A percentile compares a stretch with the other conserved stretches of the same genome.
Conservation (phyloP, 2,888 invertebrate genomes). For the Polylopha cassiicola region DNA sequence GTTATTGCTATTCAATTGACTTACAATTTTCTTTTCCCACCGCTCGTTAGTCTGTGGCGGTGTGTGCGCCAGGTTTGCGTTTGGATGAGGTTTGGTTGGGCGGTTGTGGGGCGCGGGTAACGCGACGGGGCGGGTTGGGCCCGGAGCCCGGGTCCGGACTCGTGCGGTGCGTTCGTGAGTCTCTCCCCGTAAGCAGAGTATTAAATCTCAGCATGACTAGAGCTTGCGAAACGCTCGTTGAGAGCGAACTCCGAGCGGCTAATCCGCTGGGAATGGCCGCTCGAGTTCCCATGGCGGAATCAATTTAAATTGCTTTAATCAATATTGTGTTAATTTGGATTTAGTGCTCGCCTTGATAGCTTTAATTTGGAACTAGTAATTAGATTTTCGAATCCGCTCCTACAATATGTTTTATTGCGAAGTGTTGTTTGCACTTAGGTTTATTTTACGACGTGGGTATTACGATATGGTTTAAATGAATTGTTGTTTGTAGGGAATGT, state of each 20-base stretch:
- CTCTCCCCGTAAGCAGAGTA: slow-evolving; percentile 40
- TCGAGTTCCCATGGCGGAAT: slow-evolving; percentile 52
- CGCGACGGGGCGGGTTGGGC: slow-evolving; percentile 24
- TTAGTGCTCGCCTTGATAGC: slow-evolving; percentile 12
- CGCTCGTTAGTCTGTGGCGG: slow-evolving; percentile 32
- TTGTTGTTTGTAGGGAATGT: too few species aligned
- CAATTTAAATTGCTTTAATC: slow-evolving; percentile 48
- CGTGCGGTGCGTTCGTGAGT: slow-evolving; percentile 42
- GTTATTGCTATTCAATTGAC: slow-evolving; percentile 44
- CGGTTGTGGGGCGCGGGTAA: slow-evolving; percentile 17
- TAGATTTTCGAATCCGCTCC: slow-evolving; percentile 4
- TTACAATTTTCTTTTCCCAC: slow-evolving; percentile 42
- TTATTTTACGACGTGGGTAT: too few species aligned
- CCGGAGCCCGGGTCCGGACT: slow-evolving; percentile 6
- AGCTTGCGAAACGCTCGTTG: slow-evolving; percentile 40
- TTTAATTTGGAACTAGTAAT: slow-evolving; percentile 9
- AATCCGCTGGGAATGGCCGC: slow-evolving; percentile 46
- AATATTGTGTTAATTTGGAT: slow-evolving; percentile 31
- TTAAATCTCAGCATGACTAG: slow-evolving; percentile 60
- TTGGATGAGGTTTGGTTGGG: slow-evolving; percentile 23
- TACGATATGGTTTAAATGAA: too few species aligned
- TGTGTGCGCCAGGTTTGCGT: slow-evolving; percentile 22
- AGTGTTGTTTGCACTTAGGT: not conserved
- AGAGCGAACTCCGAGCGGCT: slow-evolving; percentile 37
- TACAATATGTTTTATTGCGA: too few species aligned